Evolutionary conservation across 2,113 vertebrate species (phyloP), one percentile per base, ranked within the genome.

Genomic region (Mirza zaza): DNA sequence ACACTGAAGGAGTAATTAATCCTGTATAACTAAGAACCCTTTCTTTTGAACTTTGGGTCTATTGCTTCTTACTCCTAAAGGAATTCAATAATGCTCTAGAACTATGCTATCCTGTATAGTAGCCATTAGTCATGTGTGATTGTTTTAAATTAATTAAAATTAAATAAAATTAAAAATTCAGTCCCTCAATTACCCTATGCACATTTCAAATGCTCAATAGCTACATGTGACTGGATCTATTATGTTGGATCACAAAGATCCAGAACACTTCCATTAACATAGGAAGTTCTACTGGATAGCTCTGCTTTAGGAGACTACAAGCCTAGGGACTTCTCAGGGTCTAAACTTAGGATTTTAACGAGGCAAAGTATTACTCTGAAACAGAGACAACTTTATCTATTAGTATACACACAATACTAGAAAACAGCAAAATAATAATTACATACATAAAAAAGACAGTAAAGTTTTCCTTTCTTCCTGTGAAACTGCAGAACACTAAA

Each of bases 131-230:
- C 27, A 88, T 25, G 18, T 96, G 23, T 75, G 75, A 70, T 21
- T 90, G 80, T 55, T 88, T 91, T 71, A 87, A 82, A 84, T 92
- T 75, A 86, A 90, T 17, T 89, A 85, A 73, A 85, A 91, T 86
- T 65, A 82, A 48, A 65, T 34, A 57, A 83, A 80, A 95, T 77
- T 80, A 89, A 91, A 85, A 87, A 63, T 65, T 93, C 50, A 70
- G 29, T 68, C 84, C 11, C 61, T 84, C 55, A 90, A 39, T 48
- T 84, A 57, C 18, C 76, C 12, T 29, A 57, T 25, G 52, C 10
- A 59, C 21, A 90, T 67, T 82, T 82, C 34, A 87, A 93, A 55
- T 27, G 42, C 25, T 67, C n/a, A 84, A 90, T 0, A 92, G 67
- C 21, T 42, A 83, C 25, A 39, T 2, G 23, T 61, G 18, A 27